Evolutionary conservation across 2,113 vertebrate species (phyloP).

Genomic region (Gambusia affinis): DNA sequence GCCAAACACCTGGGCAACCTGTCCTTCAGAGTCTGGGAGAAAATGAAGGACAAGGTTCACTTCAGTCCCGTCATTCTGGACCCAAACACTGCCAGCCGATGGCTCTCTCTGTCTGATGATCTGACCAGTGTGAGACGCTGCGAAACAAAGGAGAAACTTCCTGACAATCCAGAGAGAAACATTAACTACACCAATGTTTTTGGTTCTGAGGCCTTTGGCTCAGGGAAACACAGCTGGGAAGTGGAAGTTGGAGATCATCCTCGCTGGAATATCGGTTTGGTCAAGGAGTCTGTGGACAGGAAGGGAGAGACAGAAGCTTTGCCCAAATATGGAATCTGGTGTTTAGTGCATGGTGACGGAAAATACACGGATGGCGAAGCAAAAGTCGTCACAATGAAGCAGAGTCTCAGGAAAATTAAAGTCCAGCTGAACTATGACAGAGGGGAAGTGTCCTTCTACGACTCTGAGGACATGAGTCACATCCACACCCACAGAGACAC

Average conservation of each 20-base stretch:
- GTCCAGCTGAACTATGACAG: conserved; percentile 44
- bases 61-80: conserved; percentile 42
- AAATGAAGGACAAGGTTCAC: conserved; percentile 16
- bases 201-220: conserved; percentile 27
- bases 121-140: conserved; percentile 16
- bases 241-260: conserved; percentile 49
- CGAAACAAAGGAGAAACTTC: conserved; percentile 20
- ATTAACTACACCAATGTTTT: neutral
- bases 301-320: accelerated
- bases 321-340: conserved; percentile 33
- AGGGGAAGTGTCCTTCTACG: conserved; percentile 46
- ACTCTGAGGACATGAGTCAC: conserved; percentile 33
- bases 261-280: conserved; percentile 30
- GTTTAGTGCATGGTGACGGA: accelerated
- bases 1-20: neutral
- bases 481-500: conserved; percentile 40
- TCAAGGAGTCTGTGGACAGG: conserved; percentile 41
- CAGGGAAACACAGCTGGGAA: conserved; percentile 38
- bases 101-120: conserved; percentile 29
- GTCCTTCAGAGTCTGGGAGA: neutral
- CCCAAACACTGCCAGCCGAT: conserved; percentile 1
- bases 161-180: conserved; percentile 49
- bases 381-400: neutral
- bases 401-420: conserved; percentile 40
- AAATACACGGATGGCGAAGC: neutral